Evolutionary conservation across 2,888 invertebrate genomes (phyloP), one percentile per base, ranked within the genome.

Genomic region (Drosophila vallismaia): DNA sequence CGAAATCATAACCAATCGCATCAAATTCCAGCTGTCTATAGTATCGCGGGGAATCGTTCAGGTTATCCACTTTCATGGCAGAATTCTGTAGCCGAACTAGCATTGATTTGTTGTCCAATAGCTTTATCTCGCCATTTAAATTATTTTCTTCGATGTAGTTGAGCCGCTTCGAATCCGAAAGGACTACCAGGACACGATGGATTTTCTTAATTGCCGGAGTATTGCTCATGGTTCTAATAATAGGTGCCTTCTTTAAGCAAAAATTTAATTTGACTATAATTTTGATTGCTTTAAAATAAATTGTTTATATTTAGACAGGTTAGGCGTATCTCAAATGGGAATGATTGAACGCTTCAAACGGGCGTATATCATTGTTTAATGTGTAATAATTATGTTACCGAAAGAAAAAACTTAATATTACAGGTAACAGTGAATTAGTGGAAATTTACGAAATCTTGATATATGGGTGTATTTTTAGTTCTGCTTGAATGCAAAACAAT

Each of bases 1-100:
- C 88, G 12, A 68, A 67, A 26, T 83, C 78, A 31, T 63, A 79
- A n/a, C 88, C 88, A n/a, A 88, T 80, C 4, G 79, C 79, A 48
- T 89, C 86, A 38, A 88, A 88, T 28, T 85, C 73, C 52, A 88
- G 10, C 12, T 83, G 74, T 2, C 76, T 71, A 46, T 75, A 82
- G 29, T 67, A 75, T 4, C 63, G 73, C 1, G 68, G 42, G 0
- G 59, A 7, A 3, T 49, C 12, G 4, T 5, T 2, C 1, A 4
- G 1, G 0, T 19, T 54, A 7, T 26, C 2, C 5, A 45, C 1
- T 3, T 52, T 64, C 6, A 2, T 26, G 36, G 48, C 4, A 29
- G 14, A 4, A 7, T 24, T 38, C 10, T 31, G 38, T 19, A 75
- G 9, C 6, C 72, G 73, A 10, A 88, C 26, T 36, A 79, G 53